Base-by-base conservation (phyloP, 1,140 invertebrate genomes). In the Papilio dardanus region DNA sequence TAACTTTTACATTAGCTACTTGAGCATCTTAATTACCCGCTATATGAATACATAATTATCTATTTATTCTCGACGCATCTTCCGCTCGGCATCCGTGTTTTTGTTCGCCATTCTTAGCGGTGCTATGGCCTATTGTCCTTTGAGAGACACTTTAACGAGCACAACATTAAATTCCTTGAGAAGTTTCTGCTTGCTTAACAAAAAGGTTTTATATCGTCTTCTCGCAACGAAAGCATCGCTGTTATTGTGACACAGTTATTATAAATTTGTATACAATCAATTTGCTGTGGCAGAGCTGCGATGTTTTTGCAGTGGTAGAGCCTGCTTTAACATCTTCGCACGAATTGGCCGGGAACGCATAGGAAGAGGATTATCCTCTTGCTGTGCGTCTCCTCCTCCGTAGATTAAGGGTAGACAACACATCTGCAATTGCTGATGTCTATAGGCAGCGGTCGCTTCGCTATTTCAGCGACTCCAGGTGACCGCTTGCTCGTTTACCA, bases 101-200 rank as follows among this genome's bases (percentile, higher is more conserved):
- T 73, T 73, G 71, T 73, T 58, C 30, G 42, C 71, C 71, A 73
- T 73, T 73, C 71, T 73, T 58, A 73, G 71, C 46, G 35, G 58
- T 58, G 50, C 71, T 73, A 73, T 73, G 30, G 30, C 71, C 71
- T 35, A 73, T 73, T 73, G 71, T 73, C 71, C 71, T 73, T 46
- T 33, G 42, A 73, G 71, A 73, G 46, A 21, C 40, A 19, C 40
- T 14, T 50, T 71, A 46, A 71, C 69, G 42, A 71, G 24, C 30
- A 50, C 69, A 16, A 24, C 10, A 71, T 71, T 31, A 50, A 50
- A 71, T 50, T 71, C 40, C 50, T 50, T 71, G 28, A 21, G 69
- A 71, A 50, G 24, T 71, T 71, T 50, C 69, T 30, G 14, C 7
- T 50, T 21, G 24, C 19, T 24, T 12, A 3, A 62, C 54, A 62